Conservation (phyloP, 2,888 invertebrate species). For the Coelopa pilipes region DNA sequence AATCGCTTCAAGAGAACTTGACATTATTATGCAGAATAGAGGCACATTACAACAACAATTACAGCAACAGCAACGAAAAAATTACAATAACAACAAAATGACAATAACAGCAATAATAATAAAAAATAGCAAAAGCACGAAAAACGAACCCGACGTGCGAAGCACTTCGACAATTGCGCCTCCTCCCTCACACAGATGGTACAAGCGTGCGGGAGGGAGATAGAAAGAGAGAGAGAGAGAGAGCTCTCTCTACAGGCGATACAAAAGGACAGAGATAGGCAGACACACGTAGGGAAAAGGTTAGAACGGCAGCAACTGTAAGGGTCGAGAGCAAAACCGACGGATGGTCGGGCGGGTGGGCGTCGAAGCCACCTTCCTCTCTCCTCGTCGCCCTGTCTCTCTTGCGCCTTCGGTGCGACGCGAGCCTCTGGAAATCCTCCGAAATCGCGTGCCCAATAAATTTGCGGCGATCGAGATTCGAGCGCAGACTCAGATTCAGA, state of each 20-base stretch:
- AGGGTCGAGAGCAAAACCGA: background rate
- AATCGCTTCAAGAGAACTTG: background rate
- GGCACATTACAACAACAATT: background rate
- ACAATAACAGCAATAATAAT: no score
- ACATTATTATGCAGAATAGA: conserved; percentile 8
- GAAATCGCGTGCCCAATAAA: no score
- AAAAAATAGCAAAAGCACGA: background rate
- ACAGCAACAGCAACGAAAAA: background rate
- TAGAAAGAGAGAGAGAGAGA: background rate
- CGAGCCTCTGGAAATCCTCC: no score
- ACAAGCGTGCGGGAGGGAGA: background rate
- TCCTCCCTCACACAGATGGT: background rate
- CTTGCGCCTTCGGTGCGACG: no score
- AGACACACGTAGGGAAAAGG: background rate
- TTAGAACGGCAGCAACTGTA: background rate
- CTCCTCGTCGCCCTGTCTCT: no score
- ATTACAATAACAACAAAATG: background rate
- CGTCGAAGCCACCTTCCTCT: no score
- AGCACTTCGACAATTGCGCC: background rate
- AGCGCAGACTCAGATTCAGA: no score
- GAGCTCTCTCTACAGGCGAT: no score
- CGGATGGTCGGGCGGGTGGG: background rate
- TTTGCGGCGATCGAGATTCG: background rate
- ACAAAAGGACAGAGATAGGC: background rate
- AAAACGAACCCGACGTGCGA: background rate